Conservation (phyloP, 1,140 invertebrate species). For the Ceratosolen fusciceps region DNA sequence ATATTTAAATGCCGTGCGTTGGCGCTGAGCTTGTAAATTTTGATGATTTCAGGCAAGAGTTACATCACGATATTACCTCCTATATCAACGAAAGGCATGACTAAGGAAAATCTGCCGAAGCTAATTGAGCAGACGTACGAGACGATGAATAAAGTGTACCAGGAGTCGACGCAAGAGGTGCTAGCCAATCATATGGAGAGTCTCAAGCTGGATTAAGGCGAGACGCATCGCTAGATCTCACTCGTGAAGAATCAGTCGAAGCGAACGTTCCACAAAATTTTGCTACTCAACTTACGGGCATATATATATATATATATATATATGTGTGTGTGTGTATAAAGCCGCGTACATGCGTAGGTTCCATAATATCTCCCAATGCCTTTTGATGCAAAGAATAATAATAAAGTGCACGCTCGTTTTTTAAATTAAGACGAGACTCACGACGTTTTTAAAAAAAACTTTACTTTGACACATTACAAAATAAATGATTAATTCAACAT, state of each 20-base stretch:
- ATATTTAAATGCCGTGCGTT: no score
- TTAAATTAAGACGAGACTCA: no score
- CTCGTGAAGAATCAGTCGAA: neutral
- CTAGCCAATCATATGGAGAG: slow-evolving; percentile 55
- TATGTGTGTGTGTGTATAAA: no score
- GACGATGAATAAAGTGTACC: slow-evolving; percentile 77
- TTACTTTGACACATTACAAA: no score
- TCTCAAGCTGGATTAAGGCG: slow-evolving; percentile 52
- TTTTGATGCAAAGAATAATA: neutral
- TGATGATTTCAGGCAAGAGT: slow-evolving; percentile 73
- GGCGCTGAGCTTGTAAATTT: no score
- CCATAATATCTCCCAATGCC: neutral
- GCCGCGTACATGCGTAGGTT: neutral
- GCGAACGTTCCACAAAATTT: neutral
- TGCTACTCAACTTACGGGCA: neutral
- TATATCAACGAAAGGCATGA: slow-evolving; percentile 77
- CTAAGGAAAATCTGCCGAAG: slow-evolving; percentile 76
- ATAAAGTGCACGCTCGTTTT: no score
- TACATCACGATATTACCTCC: slow-evolving; percentile 81
- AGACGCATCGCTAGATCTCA: neutral
- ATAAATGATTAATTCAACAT: no score
- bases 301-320: no score
- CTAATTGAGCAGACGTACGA: slow-evolving; percentile 78
- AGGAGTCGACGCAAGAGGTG: slow-evolving; percentile 73
- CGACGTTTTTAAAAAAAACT: no score